Evolutionary conservation across 2,888 invertebrate species (phyloP).

Genomic region (Chrysodeixis includens): DNA sequence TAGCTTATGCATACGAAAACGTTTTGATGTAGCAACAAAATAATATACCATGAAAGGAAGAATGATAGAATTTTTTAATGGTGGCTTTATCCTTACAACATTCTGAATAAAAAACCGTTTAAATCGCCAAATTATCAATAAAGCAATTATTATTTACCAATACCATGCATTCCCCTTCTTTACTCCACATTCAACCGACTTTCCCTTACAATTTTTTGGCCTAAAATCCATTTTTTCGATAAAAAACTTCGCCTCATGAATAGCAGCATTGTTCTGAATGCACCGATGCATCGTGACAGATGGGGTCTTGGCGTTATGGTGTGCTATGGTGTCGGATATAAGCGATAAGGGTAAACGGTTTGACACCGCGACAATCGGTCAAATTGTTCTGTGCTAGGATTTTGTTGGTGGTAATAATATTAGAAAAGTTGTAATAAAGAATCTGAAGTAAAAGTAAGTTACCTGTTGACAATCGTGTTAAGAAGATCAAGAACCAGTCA

Average conservation of each 20-base stretch:
- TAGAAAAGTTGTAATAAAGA: conserved; percentile 12
- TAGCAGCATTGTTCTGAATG: conserved; percentile 76
- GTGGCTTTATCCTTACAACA: too few species aligned
- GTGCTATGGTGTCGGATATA: conserved; percentile 50
- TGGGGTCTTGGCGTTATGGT: conserved; percentile 61
- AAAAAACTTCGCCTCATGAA: conserved; percentile 72
- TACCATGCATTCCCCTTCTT: conserved; percentile 13
- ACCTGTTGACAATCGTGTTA: too few species aligned
- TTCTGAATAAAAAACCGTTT: not conserved
- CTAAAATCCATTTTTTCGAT: conserved; percentile 76
- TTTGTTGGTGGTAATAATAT: conserved; percentile 32
- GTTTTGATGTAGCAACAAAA: too few species aligned
- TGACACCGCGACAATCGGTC: conserved; percentile 84
- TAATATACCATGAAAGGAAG: too few species aligned
- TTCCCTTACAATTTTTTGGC: conserved; percentile 72
- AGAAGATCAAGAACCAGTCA: too few species aligned
- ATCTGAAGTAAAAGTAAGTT: not conserved
- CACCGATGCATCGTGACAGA: conserved; percentile 79
- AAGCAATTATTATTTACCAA: conserved; percentile 5
- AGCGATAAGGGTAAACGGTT: conserved; percentile 84
- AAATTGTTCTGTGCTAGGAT: conserved; percentile 55
- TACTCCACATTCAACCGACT: conserved; percentile 39
- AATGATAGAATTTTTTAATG: too few species aligned
- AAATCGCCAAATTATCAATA: conserved; percentile 13
- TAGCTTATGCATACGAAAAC: too few species aligned